A percentile compares a stretch with the other conserved stretches of the same genome.
phyloP scores from a whole-genome alignment of 2,888 invertebrate species.

The Drosophila nigritarsus region DNA sequence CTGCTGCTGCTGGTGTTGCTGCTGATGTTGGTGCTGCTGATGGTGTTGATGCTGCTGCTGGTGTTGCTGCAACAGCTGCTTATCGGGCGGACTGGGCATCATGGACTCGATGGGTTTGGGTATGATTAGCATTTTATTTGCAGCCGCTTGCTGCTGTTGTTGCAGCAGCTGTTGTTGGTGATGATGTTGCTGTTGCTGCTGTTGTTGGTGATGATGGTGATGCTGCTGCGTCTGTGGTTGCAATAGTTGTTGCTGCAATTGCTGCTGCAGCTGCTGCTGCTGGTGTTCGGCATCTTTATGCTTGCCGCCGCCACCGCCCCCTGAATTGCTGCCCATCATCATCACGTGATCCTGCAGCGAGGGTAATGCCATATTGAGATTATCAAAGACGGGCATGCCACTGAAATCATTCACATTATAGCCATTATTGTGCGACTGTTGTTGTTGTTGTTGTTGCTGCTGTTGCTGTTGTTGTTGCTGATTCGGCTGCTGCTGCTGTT shows the following conservation, averaged over 20 bases:
- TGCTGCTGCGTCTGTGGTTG: slow-evolving; percentile 64
- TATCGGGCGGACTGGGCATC: slow-evolving; percentile 87
- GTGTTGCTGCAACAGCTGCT: slow-evolving; percentile 82
- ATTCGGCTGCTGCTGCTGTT: slow-evolving; percentile 51
- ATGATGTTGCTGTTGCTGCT: slow-evolving; percentile 60
- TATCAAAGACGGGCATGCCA: slow-evolving; percentile 73
- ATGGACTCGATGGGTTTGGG: slow-evolving; percentile 89
- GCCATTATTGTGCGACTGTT: slow-evolving; percentile 83
- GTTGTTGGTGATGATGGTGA: slow-evolving; percentile 40
- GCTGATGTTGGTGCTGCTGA: slow-evolving; percentile 81
- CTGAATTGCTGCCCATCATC: slow-evolving; percentile 72
- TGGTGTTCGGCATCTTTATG: slow-evolving; percentile 64
- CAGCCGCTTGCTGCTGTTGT: slow-evolving; percentile 85
- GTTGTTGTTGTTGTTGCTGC: slow-evolving; percentile 77
- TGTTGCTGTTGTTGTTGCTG: slow-evolving; percentile 68
- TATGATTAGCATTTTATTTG: slow-evolving; percentile 87
- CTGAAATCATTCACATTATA: slow-evolving; percentile 79
- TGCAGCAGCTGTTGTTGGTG: slow-evolving; percentile 47
- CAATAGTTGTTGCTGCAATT: slow-evolving; percentile 55
- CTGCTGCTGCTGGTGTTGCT: slow-evolving; percentile 35
- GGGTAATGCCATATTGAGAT: slow-evolving; percentile 78
- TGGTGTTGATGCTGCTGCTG: slow-evolving; percentile 85
- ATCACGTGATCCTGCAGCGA: slow-evolving; percentile 82
- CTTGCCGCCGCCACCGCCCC: slow-evolving; percentile 41
- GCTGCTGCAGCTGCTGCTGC: slow-evolving; percentile 46